Conservation (phyloP, 1,140 invertebrate species). For the Oreohelix idahoensis region DNA sequence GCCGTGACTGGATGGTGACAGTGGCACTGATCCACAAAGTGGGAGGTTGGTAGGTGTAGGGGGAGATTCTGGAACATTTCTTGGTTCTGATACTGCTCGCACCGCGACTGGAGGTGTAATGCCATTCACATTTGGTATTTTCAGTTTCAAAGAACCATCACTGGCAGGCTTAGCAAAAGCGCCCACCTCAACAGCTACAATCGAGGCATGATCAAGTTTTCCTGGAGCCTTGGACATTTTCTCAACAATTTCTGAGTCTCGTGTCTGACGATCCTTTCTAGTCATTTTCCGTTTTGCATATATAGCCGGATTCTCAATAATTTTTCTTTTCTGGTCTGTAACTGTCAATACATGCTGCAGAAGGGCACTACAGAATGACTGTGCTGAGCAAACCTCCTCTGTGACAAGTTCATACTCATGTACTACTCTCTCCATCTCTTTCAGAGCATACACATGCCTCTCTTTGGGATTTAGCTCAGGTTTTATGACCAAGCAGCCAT, state of each 20-base stretch:
- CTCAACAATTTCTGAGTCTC: slow-evolving; percentile 69
- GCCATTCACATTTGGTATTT: slow-evolving; percentile 22
- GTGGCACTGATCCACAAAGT: slow-evolving; percentile 38
- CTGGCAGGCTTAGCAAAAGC: slow-evolving; percentile 38
- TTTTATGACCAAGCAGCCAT: slow-evolving; percentile 54
- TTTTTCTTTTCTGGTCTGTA: slow-evolving; percentile 71
- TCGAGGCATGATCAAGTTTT: slow-evolving; percentile 93
- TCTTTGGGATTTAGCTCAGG: slow-evolving; percentile 72
- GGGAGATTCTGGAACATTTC: slow-evolving; percentile 20
- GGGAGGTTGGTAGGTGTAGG: slow-evolving; percentile 38
- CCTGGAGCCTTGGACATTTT: slow-evolving; percentile 81
- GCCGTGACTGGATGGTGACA: slow-evolving; percentile 31
- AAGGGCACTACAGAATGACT: slow-evolving; percentile 71
- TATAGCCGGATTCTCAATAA: slow-evolving; percentile 70
- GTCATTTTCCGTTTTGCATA: slow-evolving; percentile 67
- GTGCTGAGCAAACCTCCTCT: slow-evolving; percentile 69
- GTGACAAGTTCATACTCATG: slow-evolving; percentile 72
- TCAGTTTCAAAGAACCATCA: slow-evolving; percentile 17
- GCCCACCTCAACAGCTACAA: slow-evolving; percentile 85
- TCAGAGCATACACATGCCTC: slow-evolving; percentile 71
- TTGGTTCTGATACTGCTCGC: not conserved
- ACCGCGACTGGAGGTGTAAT: slow-evolving; percentile 16
- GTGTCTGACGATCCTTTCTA: slow-evolving; percentile 61
- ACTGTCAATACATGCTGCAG: slow-evolving; percentile 71
- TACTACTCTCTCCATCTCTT: slow-evolving; percentile 73